Evolutionary conservation across 2,113 vertebrate genomes (phyloP).

Genomic region (Neopipo cinnamomea): DNA sequence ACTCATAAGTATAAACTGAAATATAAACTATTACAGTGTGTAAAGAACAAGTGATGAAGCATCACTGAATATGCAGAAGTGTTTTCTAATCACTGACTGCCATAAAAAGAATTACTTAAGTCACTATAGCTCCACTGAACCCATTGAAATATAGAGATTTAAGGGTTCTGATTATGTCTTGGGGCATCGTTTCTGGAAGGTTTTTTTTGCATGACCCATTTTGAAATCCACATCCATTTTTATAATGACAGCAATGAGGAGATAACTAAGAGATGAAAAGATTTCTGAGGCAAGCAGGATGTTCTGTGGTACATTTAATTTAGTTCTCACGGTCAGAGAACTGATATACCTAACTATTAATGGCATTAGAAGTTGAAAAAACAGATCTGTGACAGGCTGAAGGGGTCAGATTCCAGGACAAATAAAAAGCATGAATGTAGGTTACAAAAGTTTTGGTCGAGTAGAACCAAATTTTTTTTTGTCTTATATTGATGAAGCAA

Average conservation of each 20-base stretch:
- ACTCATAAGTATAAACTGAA: neutral
- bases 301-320: neutral
- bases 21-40: neutral
- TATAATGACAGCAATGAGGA: neutral
- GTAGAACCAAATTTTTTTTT: neutral
- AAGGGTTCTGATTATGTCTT: neutral
- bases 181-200: neutral
- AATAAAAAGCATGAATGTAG: neutral
- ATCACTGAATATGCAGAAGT: neutral
- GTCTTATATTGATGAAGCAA: neutral
- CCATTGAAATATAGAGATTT: neutral
- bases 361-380: neutral
- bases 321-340: neutral
- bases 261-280: neutral
- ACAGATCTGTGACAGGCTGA: neutral
- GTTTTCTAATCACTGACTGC: neutral
- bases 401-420: neutral
- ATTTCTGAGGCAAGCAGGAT: neutral
- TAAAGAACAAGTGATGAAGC: neutral
- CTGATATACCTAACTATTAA: neutral
- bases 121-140: neutral
- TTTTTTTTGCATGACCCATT: neutral
- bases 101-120: neutral
- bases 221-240: constrained; percentile 22
- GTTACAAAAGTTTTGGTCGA: neutral